Conservation (phyloP, 2,797 vertebrate genomes). For the Brachyalestes nurse region DNA sequence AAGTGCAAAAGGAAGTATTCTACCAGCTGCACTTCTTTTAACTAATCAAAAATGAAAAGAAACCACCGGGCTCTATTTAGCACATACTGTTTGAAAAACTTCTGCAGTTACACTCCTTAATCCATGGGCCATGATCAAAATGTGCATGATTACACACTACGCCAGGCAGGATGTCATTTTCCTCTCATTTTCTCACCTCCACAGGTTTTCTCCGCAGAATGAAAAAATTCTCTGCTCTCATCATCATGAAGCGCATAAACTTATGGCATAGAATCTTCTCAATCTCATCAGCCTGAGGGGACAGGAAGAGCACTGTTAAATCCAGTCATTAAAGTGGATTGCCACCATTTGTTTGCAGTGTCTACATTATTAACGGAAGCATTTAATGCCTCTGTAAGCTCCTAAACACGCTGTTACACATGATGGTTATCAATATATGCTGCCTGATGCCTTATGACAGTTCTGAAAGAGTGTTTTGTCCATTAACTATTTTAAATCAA, state of each 20-base stretch:
- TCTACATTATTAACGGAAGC: too few relatives aligned
- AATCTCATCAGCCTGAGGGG: slow-evolving; percentile 91
- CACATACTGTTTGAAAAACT: not conserved
- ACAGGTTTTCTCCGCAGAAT: slow-evolving; percentile 95
- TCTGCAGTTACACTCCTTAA: not conserved
- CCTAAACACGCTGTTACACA: too few relatives aligned
- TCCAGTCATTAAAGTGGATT: not conserved
- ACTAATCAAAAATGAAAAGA: not conserved
- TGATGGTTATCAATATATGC: too few relatives aligned
- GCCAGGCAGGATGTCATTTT: not conserved
- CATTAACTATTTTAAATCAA: too few relatives aligned
- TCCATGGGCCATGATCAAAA: not conserved
- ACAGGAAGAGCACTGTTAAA: not conserved
- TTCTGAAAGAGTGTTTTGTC: too few relatives aligned
- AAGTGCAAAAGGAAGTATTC: too few relatives aligned
- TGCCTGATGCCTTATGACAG: too few relatives aligned
- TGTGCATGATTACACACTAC: too few relatives aligned
- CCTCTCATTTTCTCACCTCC: slow-evolving; percentile 79
- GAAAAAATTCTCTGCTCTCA: slow-evolving; percentile 99
- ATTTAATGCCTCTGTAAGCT: too few relatives aligned
- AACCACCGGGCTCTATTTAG: not conserved
- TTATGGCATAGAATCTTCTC: slow-evolving; percentile 99
- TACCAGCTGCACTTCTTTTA: not conserved
- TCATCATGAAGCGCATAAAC: slow-evolving; percentile 99
- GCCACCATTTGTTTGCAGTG: too few relatives aligned